Conservation (phyloP, 2,888 invertebrate genomes). For the Lasioglossum zephyrum region DNA sequence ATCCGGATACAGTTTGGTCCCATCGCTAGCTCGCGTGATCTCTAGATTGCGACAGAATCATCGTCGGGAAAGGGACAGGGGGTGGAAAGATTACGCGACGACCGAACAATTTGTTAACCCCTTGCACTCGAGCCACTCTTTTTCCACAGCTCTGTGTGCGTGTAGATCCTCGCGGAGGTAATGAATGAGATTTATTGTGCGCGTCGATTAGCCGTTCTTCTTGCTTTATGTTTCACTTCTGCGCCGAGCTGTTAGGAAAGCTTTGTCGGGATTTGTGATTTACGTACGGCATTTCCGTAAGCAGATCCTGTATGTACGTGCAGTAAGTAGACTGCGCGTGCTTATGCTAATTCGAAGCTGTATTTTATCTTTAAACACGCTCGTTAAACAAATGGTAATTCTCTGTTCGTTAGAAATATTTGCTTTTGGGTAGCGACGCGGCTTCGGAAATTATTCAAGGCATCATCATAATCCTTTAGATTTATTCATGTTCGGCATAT, state of each 20-base stretch:
- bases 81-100: constrained; percentile 43
- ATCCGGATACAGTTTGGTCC: neutral
- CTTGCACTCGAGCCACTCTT: constrained; percentile 33
- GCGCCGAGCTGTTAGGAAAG: constrained; percentile 37
- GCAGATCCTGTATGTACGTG: neutral
- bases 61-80: constrained; percentile 14
- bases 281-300: constrained; percentile 7
- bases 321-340: neutral
- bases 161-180: constrained; percentile 26
- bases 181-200: constrained; percentile 55
- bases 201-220: constrained; percentile 53
- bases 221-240: constrained; percentile 41
- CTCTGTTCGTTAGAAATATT: neutral
- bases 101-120: constrained; percentile 53
- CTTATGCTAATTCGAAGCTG: too few relatives aligned
- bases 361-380: neutral
- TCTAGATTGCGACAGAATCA: constrained; percentile 30
- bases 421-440: neutral
- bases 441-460: neutral
- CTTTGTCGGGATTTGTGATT: constrained; percentile 37
- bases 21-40: constrained; percentile 22
- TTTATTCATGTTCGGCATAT: too few relatives aligned
- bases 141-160: neutral
- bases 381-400: neutral
- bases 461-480: neutral